phyloP scores from a whole-genome alignment of 2,113 vertebrate species.

The Theristicus caerulescens region DNA sequence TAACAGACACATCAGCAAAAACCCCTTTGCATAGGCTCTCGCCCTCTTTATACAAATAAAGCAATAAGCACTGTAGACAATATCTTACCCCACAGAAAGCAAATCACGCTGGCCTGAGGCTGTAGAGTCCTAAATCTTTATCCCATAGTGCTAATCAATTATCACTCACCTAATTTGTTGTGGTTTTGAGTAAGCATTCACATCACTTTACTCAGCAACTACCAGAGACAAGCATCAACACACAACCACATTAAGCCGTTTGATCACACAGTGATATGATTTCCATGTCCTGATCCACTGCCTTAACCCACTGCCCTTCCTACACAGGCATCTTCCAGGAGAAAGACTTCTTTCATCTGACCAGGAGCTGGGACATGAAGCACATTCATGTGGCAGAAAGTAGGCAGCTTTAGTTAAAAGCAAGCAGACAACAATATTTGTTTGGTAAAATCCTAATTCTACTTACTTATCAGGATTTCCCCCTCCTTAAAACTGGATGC shows the following conservation, averaged over 20 bases:
- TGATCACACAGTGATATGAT: not conserved
- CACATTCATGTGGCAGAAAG: not conserved
- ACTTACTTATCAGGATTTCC: not conserved
- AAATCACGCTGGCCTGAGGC: not conserved
- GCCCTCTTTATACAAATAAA: not conserved
- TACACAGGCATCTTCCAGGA: not conserved
- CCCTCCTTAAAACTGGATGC: not conserved
- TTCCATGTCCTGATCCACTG: not conserved
- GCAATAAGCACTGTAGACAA: not conserved
- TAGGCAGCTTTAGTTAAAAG: not conserved
- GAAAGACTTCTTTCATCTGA: not conserved
- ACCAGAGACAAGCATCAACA: not conserved
- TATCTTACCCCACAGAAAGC: not conserved
- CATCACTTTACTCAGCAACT: not conserved
- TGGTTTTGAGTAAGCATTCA: not conserved
- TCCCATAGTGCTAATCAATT: not conserved
- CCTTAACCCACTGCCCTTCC: not conserved
- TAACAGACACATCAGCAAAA: not conserved
- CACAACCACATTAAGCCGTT: not conserved
- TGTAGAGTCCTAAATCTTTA: not conserved
- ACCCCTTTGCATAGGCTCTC: not conserved
- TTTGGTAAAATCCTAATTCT: not conserved
- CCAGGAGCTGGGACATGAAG: not conserved
- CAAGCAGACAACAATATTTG: not conserved
- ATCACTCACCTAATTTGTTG: not conserved